These are phyloP conservation scores for Karalla daura DNA, from an alignment of 2,797 vertebrate species.

Conservation along the genomic window DNA sequence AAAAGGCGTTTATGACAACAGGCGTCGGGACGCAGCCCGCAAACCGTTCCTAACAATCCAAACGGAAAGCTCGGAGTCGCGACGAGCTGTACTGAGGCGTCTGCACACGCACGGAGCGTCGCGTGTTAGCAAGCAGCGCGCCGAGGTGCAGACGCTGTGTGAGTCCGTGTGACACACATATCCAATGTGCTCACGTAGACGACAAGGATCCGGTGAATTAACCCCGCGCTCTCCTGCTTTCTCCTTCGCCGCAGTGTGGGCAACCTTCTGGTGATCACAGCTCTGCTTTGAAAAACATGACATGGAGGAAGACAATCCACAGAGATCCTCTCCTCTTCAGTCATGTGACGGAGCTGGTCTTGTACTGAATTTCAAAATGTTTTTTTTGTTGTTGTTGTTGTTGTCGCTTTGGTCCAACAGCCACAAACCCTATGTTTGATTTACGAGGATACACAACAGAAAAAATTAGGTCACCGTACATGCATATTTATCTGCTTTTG, in stretches of 20 bases:
- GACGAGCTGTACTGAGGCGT: slow-evolving; percentile 58
- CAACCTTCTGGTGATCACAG: slow-evolving; percentile 31
- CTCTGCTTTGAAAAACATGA: slow-evolving; percentile 23
- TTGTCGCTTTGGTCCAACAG: background rate
- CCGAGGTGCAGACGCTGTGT: slow-evolving; percentile 42
- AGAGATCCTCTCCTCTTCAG: background rate
- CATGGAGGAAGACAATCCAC: background rate
- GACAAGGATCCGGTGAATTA: slow-evolving; percentile 53
- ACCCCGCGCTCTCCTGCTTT: slow-evolving; percentile 36
- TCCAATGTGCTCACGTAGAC: slow-evolving; percentile 52
- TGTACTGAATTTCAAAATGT: background rate
- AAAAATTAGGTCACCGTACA: background rate
- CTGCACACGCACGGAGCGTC: slow-evolving; percentile 65
- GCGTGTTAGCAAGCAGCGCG: slow-evolving; percentile 51
- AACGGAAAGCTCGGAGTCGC: slow-evolving; percentile 48
- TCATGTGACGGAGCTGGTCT: background rate
- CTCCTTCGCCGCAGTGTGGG: slow-evolving; percentile 6
- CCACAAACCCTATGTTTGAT: too few relatives aligned
- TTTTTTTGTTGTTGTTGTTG: background rate
- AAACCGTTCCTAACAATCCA: slow-evolving; percentile 76
- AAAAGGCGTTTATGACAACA: slow-evolving; percentile 72
- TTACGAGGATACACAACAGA: background rate
- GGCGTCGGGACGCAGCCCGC: slow-evolving; percentile 68
- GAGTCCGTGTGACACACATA: slow-evolving; percentile 53
- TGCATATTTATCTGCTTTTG: background rate